Base-by-base conservation (phyloP, 2,113 vertebrate genomes). In the Helogale parvula region DNA sequence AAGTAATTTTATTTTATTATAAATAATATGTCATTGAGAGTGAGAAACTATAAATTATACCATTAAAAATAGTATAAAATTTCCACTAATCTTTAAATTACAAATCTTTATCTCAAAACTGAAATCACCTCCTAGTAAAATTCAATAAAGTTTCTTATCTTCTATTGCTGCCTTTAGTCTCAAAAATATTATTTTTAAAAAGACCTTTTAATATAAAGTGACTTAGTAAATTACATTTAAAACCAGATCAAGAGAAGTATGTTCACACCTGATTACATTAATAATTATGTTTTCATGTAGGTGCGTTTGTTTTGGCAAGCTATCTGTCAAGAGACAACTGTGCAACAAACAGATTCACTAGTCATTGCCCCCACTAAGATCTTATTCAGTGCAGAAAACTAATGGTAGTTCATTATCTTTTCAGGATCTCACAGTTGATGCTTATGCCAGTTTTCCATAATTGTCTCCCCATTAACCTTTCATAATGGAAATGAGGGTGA, bases 111-210 rank as follows among this genome's bases (percentile, higher is more conserved):
- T 90, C 45, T 88, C 25, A 74, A 52, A 93, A 79, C 27, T 95
- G 79, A 96, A 89, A 86, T 93, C 45, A 68, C 4, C 23, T 97
- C 35, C 47, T 31, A 16, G 45, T 25, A 96, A 96, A 76, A 85
- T 94, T 93, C 92, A 52, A 45, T 90, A 93, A 63, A 35, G 63
- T 31, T 72, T 23, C 35, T 87, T 25, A 85, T 41, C 16, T 72
- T 7, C 17, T 87, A 77, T 81, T 77, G 21, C 41, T 84, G 47
- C 45, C 5, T 71, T 91, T 85, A 45, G 76, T 90, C 54, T 47
- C 41, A 17, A 19, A 94, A 88, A 89, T 93, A 94, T 33, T 60
- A 17, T 88, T 63, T 80, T 47, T 38, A 63, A 85, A 91, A 76
- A 71, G 1, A 5, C 19, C 19, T 72, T 90, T 93, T 68, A 79